Percentiles rank a stretch among this genome's conserved stretches.
Evolutionary conservation across 2,888 invertebrate genomes (phyloP).

Genomic region (Norana najaformis): DNA sequence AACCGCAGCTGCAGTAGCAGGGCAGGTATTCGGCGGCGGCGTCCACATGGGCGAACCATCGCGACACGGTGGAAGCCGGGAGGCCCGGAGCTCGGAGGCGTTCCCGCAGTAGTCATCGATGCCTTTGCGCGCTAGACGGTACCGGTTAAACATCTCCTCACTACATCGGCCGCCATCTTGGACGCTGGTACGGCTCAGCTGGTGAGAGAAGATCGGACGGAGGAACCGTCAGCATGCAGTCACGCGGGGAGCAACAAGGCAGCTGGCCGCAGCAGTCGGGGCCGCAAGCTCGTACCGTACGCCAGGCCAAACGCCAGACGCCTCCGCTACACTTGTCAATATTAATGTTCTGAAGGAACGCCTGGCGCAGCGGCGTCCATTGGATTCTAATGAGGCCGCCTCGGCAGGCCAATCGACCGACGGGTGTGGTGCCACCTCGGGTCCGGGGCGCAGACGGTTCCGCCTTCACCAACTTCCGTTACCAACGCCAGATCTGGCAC

Average conservation of each 20-base stretch:
- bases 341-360: no score
- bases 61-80: no score
- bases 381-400: not conserved
- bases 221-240: no score
- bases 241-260: no score
- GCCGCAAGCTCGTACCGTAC: not conserved
- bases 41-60: no score
- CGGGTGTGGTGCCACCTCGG: not conserved
- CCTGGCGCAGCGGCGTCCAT: not conserved
- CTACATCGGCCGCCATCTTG: not conserved
- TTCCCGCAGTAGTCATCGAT: not conserved
- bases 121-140: not conserved
- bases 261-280: not conserved
- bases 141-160: not conserved
- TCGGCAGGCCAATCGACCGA: not conserved
- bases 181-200: not conserved
- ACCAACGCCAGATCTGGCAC: no score
- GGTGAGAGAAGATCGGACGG: not conserved
- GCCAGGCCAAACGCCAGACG: no score
- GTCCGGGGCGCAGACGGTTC: not conserved
- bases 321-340: not conserved
- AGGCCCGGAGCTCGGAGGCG: not conserved
- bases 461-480: no score
- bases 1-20: no score
- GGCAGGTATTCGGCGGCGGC: no score